Conservation (phyloP, 2,113 vertebrate genomes). For the Tichodroma muraria region DNA sequence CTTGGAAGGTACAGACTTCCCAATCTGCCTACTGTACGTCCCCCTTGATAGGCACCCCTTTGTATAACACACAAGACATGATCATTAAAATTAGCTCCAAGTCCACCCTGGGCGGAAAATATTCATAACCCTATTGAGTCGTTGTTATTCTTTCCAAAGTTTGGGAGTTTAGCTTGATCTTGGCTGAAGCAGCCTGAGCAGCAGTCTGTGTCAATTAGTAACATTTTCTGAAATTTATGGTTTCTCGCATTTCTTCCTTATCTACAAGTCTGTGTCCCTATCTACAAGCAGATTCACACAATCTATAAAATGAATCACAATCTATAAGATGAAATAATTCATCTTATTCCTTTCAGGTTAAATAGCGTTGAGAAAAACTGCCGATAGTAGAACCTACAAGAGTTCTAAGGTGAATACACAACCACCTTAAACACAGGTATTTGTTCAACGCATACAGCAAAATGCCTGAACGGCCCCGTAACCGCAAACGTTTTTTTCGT, state of each 20-base stretch:
- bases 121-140: not conserved
- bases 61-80: not conserved
- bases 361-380: not conserved
- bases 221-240: not conserved
- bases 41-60: not conserved
- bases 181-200: not conserved
- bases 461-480: not conserved
- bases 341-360: not conserved
- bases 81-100: not conserved
- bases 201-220: not conserved
- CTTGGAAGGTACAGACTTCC: not conserved
- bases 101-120: too few relatives aligned
- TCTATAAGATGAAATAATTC: too few relatives aligned
- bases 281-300: not conserved
- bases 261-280: not conserved
- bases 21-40: not conserved
- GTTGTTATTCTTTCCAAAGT: not conserved
- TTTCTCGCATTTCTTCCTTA: not conserved
- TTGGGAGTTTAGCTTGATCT: not conserved
- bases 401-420: not conserved
- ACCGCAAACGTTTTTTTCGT: fast-evolving
- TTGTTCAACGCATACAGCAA: not conserved
- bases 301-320: too few relatives aligned
- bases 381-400: fast-evolving
- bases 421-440: too few relatives aligned